Conservation (phyloP, 1,140 invertebrate genomes). For the Pentalonia nigronervosa region DNA sequence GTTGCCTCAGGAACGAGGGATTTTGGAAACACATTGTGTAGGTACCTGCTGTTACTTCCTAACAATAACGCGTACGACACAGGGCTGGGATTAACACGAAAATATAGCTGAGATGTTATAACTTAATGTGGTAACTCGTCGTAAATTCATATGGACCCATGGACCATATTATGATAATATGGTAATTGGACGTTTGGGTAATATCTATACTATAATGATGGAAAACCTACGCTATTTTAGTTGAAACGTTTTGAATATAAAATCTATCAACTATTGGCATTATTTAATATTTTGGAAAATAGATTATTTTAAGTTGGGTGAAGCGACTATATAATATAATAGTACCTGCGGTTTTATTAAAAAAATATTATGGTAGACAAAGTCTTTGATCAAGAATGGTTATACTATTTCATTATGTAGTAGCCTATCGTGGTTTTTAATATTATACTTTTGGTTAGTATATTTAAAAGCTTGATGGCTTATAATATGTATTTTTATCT, state of each 20-base stretch:
- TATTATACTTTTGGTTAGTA: background rate
- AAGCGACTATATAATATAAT: too few species aligned
- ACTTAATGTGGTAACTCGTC: background rate
- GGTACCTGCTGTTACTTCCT: too few species aligned
- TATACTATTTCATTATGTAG: too few species aligned
- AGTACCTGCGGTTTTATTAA: too few species aligned
- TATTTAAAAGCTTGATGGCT: background rate
- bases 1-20: background rate
- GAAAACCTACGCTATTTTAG: background rate
- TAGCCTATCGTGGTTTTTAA: background rate
- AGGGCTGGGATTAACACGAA: background rate
- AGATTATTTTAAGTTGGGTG: too few species aligned
- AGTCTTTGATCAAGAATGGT: too few species aligned
- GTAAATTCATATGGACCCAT: too few species aligned
- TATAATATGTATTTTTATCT: background rate
- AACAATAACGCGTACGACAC: background rate
- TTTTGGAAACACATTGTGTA: background rate
- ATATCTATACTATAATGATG: background rate
- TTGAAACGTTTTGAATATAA: background rate
- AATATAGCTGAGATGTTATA: background rate
- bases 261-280: background rate
- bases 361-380: too few species aligned
- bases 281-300: too few species aligned
- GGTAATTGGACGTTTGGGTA: too few species aligned
- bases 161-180: too few species aligned